Base-by-base conservation (phyloP, 2,113 vertebrate genomes). In the Plecturocebus donacophilus region DNA sequence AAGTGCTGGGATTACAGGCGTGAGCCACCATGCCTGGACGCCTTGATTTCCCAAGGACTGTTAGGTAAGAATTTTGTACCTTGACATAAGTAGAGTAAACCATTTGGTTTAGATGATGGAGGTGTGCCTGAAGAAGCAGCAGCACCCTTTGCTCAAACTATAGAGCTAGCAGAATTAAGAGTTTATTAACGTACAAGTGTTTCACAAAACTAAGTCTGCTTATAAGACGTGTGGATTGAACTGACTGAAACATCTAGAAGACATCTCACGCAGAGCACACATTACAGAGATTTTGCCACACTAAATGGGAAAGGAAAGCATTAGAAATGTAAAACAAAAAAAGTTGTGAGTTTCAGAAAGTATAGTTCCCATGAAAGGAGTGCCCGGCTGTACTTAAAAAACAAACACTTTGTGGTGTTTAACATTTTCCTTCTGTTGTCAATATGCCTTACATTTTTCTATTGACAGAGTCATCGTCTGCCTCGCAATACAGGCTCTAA, bases 21-120 rank as follows among this genome's bases (percentile, higher is more conserved):
- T 64, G 61, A 64, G 27, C 27, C 61, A 64, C 27, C 0, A 12
- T 12, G 5, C 27, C 12, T 2, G 5, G 61, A 11, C 94, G 32
- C 32, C 40, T 96, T 96, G 87, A 97, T 92, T 85, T 92, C 68
- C 88, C 47, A 71, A 70, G 73, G n/a, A 95, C 76, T 90, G 54
- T 94, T 94, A 95, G 96, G 80, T 96, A 95, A 94, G 32, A 92
- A 52, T 81, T 95, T 84, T 75, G 45, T 91, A 40, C 77, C 80
- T 97, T 61, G 47, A 87, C 82, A 66, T 64, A 86, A 97, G 87
- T 30, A 40, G 32, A 90, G 40, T 87, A 82, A 96, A 87, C 52
- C 66, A 81, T 94, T 32, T 95, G 87, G 30, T 86, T 94, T 27
- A 38, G 58, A 92, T 64, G 54, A 87, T 49, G 20, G 32, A 45